Conservation (phyloP, 1,140 invertebrate genomes). For the Pissodes strobi region DNA sequence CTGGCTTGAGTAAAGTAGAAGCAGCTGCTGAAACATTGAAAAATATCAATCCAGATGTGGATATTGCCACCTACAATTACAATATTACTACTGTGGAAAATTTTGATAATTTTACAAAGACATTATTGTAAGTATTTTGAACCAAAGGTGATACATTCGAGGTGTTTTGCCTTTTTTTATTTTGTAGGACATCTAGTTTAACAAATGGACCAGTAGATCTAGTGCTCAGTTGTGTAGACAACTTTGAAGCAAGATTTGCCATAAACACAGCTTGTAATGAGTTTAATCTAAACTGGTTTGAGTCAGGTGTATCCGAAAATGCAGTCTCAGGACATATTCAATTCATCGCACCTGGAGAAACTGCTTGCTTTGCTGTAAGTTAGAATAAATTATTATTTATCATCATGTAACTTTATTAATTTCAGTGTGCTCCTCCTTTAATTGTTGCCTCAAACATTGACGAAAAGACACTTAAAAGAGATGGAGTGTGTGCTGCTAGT, state of each 20-base stretch:
- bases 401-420: slow-evolving; percentile 33
- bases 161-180: too few relatives aligned
- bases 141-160: too few relatives aligned
- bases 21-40: slow-evolving; percentile 88
- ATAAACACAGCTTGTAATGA: slow-evolving; percentile 99
- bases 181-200: slow-evolving; percentile 71
- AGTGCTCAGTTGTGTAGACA: slow-evolving; percentile 97
- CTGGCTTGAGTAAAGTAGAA: slow-evolving; percentile 95
- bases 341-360: slow-evolving; percentile 92
- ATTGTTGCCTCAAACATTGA: slow-evolving; percentile 97
- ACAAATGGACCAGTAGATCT: slow-evolving; percentile 80
- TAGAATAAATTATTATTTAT: too few relatives aligned
- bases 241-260: slow-evolving; percentile 97
- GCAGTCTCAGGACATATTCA: slow-evolving; percentile 99
- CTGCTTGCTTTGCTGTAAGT: slow-evolving; percentile 94
- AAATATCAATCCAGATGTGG: slow-evolving; percentile 97
- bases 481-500: slow-evolving; percentile 98
- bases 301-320: slow-evolving; percentile 99
- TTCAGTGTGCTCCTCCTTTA: slow-evolving; percentile 94
- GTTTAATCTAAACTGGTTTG: slow-evolving; percentile 91
- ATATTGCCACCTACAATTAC: slow-evolving; percentile 92
- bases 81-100: slow-evolving; percentile 97
- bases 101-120: slow-evolving; percentile 88
- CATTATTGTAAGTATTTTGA: slow-evolving; percentile 75
- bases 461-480: slow-evolving; percentile 93